phyloP scores from a whole-genome alignment of 2,113 vertebrate species.

The Microcebus tavaratra region DNA sequence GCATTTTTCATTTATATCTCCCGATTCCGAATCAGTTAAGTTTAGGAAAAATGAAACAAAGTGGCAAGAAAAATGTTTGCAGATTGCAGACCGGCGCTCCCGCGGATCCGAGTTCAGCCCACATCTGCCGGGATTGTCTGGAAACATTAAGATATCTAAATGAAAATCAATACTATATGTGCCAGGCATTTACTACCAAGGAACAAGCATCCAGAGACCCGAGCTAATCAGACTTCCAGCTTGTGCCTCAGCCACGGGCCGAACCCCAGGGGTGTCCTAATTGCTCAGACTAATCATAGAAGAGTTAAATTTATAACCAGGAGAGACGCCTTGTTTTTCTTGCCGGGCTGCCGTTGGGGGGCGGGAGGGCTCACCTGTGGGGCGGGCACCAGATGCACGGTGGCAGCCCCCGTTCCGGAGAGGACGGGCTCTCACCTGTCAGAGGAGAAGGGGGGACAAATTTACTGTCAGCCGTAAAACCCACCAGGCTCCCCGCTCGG shows the following conservation, averaged over 20 bases:
- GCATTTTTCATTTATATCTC: constrained; percentile 96
- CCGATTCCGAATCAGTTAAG: constrained; percentile 95
- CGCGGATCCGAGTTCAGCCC: constrained; percentile 89
- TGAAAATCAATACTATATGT: constrained; percentile 98
- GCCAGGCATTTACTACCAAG: constrained; percentile 90
- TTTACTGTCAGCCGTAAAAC: constrained; percentile 83
- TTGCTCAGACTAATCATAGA: constrained; percentile 88
- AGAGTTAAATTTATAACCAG: constrained; percentile 90
- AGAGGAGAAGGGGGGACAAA: constrained; percentile 81
- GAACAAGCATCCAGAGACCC: constrained; percentile 90
- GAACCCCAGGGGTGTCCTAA: constrained; percentile 89
- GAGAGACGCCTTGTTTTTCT: constrained; percentile 90
- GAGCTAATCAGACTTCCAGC: constrained; percentile 89
- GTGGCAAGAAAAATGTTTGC: constrained; percentile 94
- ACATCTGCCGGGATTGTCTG: constrained; percentile 92
- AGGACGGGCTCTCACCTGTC: constrained; percentile 87
- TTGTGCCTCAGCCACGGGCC: constrained; percentile 83
- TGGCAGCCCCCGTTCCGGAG: constrained; percentile 80
- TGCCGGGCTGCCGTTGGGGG: constrained; percentile 81
- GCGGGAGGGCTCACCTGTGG: constrained; percentile 83
- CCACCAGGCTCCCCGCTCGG: constrained; percentile 78
- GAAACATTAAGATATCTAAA: constrained; percentile 99
- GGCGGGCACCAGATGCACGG: constrained; percentile 72
- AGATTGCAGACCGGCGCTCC: constrained; percentile 90
- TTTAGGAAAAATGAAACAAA: constrained; percentile 97